Evolutionary conservation across 64 coral and sea anemone species (phyloP), one percentile per base, ranked within the genome.

Genomic region (Stylophora pistillata): DNA sequence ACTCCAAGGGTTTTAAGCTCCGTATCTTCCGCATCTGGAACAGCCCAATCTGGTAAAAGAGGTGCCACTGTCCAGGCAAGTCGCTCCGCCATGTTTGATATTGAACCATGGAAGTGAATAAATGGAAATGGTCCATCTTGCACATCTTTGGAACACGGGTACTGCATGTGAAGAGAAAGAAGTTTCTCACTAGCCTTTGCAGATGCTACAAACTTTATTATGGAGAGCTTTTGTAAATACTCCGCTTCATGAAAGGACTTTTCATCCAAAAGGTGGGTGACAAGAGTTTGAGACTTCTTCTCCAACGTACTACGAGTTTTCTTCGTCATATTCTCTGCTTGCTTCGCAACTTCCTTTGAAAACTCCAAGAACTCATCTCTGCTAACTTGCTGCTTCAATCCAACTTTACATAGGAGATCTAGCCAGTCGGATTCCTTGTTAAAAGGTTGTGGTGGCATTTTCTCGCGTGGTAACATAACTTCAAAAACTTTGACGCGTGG

Each of bases 401-500:
- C 96, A 74, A 99, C 77, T 76, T 86, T 37, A 62, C 75, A 72
- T 56, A 99, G 91, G 78, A 99, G 82, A 4, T 41, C 53, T 23
- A 93, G 25, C 97, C 97, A 99, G 0, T n/a, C 18, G 37, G 77
- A 64, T 18, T 77, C 25, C 13, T 89, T 41, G 17, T 62, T 58
- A 52, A 99, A 99, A 0, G 90, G 97, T 30, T 65, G 28, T 58
- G 71, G 74, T 15, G 93, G 96, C 84, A 92, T 89, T 16, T 66
- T 74, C 25, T 83, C 52, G 27, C 69, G 79, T 9, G 74, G 17
- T 55, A 98, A 88, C 96, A 98, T 98, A 20, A 85, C 85, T 86
- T 86, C 85, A 57, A 95, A 98, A 21, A 98, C 96, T 26, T 57
- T 53, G 27, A 95, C 94, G 34, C 74, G 66, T 26, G 96, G 96